phyloP scores from a whole-genome alignment of 1,140 invertebrate species.

The Diabrotica undecimpunctata region DNA sequence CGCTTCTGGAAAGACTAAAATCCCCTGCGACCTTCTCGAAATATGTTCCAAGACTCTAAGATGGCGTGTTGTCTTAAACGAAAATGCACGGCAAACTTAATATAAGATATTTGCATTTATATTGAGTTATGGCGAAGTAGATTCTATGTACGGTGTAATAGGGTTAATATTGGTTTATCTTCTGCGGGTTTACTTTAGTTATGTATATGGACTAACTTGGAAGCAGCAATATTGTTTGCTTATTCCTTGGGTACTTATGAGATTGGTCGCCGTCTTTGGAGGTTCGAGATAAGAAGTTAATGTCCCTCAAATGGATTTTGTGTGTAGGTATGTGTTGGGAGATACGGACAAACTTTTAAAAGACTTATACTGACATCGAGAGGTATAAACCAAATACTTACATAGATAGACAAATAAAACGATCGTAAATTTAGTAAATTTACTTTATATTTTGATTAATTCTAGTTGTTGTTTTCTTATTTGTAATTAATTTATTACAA shows the following conservation, averaged over 20 bases:
- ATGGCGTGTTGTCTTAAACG: constrained; percentile 42
- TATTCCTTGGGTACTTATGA: constrained; percentile 36
- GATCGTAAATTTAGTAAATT: too few species aligned
- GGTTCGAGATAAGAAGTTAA: constrained; percentile 32
- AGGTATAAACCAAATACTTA: too few species aligned
- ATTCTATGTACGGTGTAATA: constrained; percentile 40
- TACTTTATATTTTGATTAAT: too few species aligned
- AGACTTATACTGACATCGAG: too few species aligned
- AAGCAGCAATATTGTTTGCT: constrained; percentile 41
- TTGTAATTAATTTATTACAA: too few species aligned
- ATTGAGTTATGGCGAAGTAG: constrained; percentile 42
- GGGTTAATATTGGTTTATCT: constrained; percentile 46
- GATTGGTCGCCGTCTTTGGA: constrained; percentile 22
- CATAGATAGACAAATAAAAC: too few species aligned
- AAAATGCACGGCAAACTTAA: constrained; percentile 45
- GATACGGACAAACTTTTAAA: too few species aligned
- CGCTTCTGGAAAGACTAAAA: constrained; percentile 6
- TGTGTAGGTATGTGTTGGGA: too few species aligned
- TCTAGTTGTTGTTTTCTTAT: too few species aligned
- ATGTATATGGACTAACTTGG: constrained; percentile 40
- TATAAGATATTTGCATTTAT: constrained; percentile 48
- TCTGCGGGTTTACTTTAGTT: constrained; percentile 41
- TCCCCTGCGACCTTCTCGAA: neutral
- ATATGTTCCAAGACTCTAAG: constrained; percentile 26
- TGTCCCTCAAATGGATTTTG: neutral